Conservation (phyloP, 2,797 vertebrate genomes). For the Enteromius anoplus region DNA sequence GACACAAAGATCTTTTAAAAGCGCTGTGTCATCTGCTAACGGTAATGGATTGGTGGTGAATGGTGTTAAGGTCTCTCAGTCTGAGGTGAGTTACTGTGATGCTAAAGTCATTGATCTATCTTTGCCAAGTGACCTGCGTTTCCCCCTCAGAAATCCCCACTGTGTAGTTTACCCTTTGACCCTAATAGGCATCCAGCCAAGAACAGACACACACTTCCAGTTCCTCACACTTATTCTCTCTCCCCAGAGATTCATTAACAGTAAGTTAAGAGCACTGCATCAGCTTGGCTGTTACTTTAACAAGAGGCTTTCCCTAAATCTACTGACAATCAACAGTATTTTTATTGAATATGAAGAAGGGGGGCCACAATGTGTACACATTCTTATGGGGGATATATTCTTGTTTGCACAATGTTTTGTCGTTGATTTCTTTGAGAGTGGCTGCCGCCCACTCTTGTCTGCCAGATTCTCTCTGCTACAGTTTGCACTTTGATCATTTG, state of each 20-base stretch:
- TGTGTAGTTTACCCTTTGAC: slow-evolving; percentile 40
- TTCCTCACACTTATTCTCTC: slow-evolving; percentile 21
- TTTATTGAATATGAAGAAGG: background rate
- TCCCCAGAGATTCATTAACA: slow-evolving; percentile 14
- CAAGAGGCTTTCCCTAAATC: slow-evolving; percentile 6
- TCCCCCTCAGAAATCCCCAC: background rate
- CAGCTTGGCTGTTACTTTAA: background rate
- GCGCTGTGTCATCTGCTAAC: background rate
- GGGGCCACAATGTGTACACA: background rate
- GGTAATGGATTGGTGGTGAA: slow-evolving; percentile 1
- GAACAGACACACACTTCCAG: slow-evolving; percentile 11
- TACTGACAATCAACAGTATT: background rate
- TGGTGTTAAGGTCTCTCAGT: background rate
- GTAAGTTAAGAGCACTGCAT: background rate
- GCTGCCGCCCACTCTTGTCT: slow-evolving; percentile 29
- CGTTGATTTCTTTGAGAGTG: slow-evolving; percentile 35
- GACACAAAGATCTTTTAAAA: slow-evolving; percentile 9
- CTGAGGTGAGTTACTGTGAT: slow-evolving; percentile 1
- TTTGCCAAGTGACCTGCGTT: slow-evolving; percentile 31
- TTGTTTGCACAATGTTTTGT: slow-evolving; percentile 29
- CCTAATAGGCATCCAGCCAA: slow-evolving; percentile 50
- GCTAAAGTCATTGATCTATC: slow-evolving; percentile 34
- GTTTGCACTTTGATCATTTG: slow-evolving; percentile 31
- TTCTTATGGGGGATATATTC: slow-evolving; percentile 16
- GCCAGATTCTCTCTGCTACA: slow-evolving; percentile 29